Conservation (phyloP, 1,140 invertebrate species). For the Magallana gigas region DNA sequence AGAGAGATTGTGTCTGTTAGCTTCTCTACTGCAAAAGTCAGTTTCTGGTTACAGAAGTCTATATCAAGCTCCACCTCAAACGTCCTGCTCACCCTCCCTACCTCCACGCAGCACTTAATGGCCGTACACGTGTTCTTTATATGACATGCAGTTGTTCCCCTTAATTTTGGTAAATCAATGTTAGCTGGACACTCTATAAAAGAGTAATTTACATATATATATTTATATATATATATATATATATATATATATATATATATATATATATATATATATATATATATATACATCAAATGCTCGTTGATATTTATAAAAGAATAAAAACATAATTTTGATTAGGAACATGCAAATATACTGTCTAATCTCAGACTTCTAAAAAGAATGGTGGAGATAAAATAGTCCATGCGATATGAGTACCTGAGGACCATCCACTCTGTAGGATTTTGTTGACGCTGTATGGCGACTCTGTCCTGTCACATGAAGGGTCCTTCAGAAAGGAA, state of each 20-base stretch:
- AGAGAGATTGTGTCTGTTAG: constrained; percentile 31
- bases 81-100: constrained; percentile 6
- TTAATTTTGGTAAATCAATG: neutral
- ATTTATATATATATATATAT: too few relatives aligned
- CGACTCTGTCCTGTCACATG: neutral
- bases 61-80: constrained; percentile 35
- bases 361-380: too few relatives aligned
- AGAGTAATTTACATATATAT: neutral
- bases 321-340: too few relatives aligned
- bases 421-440: neutral
- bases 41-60: constrained; percentile 23
- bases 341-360: too few relatives aligned
- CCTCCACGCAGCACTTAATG: constrained; percentile 15
- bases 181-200: constrained; percentile 16
- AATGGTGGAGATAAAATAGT: too few relatives aligned
- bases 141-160: constrained; percentile 17
- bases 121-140: constrained; percentile 22
- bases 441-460: constrained; percentile 1
- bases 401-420: neutral
- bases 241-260: too few relatives aligned
- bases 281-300: too few relatives aligned
- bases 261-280: too few relatives aligned
- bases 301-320: too few relatives aligned
- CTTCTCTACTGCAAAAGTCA: constrained; percentile 33
- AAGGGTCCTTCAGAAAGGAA: neutral